phyloP scores from a whole-genome alignment of 2,888 invertebrate species.

The Phragmatobia fuliginosa region DNA sequence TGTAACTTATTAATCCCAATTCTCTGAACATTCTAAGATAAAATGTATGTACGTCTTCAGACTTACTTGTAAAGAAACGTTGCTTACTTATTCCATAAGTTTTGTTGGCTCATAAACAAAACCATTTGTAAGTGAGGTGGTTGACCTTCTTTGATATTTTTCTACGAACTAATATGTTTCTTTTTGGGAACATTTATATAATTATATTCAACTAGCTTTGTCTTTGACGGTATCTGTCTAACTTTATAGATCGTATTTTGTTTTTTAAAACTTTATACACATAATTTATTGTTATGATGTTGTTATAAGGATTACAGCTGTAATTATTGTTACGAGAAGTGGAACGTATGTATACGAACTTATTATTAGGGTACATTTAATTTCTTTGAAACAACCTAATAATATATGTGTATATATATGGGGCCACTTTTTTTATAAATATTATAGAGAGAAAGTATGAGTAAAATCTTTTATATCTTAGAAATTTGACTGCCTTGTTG shows the following conservation, averaged over 20 bases:
- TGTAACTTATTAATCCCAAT: background rate
- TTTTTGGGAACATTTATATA: background rate
- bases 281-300: conserved; percentile 29
- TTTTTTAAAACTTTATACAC: no score
- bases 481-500: no score
- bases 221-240: no score
- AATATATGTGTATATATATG: no score
- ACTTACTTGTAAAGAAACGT: background rate
- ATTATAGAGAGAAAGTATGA: no score
- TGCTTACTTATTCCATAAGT: background rate
- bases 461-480: no score
- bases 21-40: background rate
- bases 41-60: background rate
- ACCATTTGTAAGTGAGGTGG: background rate
- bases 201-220: background rate
- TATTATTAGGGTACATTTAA: background rate
- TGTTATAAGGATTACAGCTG: conserved; percentile 23
- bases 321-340: conserved; percentile 24
- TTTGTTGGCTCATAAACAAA: conserved; percentile 1
- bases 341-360: conserved; percentile 19
- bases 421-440: no score
- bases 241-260: no score
- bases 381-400: background rate
- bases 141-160: background rate
- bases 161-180: background rate